phyloP scores from a whole-genome alignment of 53 echinoderm and acorn worm genomes.

The Zoroaster sp. region DNA sequence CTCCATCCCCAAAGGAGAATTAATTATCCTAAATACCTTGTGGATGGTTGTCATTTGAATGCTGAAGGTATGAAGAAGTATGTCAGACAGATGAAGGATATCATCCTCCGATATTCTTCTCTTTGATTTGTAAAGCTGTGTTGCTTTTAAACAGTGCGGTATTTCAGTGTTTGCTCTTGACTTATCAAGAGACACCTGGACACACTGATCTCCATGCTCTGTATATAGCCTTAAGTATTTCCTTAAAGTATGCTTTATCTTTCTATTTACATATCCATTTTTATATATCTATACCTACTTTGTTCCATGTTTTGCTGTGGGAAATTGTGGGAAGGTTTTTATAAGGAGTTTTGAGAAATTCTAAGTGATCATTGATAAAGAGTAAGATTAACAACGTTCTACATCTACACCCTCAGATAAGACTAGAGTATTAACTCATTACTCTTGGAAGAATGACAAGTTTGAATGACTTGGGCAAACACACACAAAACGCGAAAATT shows the following conservation, averaged over 20 bases:
- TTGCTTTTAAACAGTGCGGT: not conserved
- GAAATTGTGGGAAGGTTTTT: not conserved
- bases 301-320: not conserved
- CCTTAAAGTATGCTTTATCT: not conserved
- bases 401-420: not conserved
- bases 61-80: not conserved
- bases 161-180: not conserved
- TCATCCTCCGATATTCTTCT: not conserved
- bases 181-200: not conserved
- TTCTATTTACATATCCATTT: not conserved
- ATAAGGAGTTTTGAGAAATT: not conserved
- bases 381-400: not conserved
- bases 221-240: not conserved
- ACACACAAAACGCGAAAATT: too few relatives aligned
- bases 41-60: constrained; percentile 5
- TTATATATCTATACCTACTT: not conserved
- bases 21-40: not conserved
- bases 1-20: not conserved
- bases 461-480: not conserved
- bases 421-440: too few relatives aligned
- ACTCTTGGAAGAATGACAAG: not conserved
- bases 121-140: not conserved
- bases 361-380: not conserved
- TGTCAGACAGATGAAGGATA: not conserved
- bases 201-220: not conserved